Conservation (phyloP, 1,140 invertebrate species). For the Drosophila lacertosa region DNA sequence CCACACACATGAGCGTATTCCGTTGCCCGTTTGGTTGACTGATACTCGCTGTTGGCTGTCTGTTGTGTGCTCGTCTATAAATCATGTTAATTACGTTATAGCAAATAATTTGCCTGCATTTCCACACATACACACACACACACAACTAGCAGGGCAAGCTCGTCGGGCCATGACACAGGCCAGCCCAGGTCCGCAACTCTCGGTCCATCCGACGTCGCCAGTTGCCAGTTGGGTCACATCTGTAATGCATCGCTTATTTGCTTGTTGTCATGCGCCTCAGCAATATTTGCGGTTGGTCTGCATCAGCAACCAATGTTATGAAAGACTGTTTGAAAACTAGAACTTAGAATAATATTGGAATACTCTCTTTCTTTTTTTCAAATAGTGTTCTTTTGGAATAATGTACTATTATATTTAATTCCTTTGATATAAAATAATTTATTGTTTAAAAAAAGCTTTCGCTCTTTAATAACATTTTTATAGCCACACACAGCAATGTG, state of each 20-base stretch:
- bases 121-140: conserved; percentile 31
- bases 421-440: too few species aligned
- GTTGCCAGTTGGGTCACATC: conserved; percentile 47
- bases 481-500: too few species aligned
- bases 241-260: conserved; percentile 75
- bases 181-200: not conserved
- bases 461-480: too few species aligned
- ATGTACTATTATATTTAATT: too few species aligned
- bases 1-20: conserved; percentile 11
- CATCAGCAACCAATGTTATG: conserved; percentile 24
- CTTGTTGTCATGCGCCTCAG: conserved; percentile 53
- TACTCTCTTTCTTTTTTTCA: too few species aligned
- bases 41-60: conserved; percentile 61
- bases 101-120: conserved; percentile 78
- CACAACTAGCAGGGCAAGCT: conserved; percentile 5
- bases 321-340: not conserved
- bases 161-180: not conserved
- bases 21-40: conserved; percentile 30
- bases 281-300: conserved; percentile 63
- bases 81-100: conserved; percentile 82
- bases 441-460: too few species aligned
- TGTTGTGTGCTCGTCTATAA: conserved; percentile 80
- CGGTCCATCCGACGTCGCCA: not conserved
- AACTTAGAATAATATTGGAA: not conserved
- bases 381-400: too few species aligned